Percentiles rank a stretch among this genome's conserved stretches.
Evolutionary conservation across 2,797 vertebrate genomes (phyloP).

Genomic region (Aviceda leuphotes): DNA sequence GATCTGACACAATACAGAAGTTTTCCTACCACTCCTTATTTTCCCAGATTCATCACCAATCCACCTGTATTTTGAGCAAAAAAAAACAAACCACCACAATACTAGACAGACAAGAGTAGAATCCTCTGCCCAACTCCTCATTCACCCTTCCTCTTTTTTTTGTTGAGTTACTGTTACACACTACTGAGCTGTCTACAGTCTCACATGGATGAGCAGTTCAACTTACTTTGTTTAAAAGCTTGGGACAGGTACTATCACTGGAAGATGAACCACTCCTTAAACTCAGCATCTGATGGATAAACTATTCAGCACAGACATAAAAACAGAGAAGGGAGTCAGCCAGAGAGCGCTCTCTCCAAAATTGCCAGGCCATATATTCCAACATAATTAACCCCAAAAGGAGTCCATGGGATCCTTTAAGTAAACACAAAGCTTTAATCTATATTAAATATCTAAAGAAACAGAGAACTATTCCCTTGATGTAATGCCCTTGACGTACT

Average conservation of each 20-base stretch:
- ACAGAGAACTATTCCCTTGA: constrained; percentile 25
- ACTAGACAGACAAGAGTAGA: neutral
- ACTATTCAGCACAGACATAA: neutral
- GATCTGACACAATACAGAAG: neutral
- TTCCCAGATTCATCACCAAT: neutral
- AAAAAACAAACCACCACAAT: neutral
- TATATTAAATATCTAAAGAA: constrained; percentile 37
- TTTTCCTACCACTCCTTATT: neutral
- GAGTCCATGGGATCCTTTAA: neutral
- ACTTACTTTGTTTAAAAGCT: neutral
- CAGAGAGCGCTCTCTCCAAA: neutral
- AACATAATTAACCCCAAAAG: neutral
- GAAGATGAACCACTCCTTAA: neutral
- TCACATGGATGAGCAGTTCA: neutral
- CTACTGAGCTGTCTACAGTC: neutral
- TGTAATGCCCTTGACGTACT: neutral
- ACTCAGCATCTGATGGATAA: neutral
- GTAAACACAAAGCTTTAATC: constrained; percentile 15
- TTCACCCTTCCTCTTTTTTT: neutral
- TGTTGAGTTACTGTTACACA: neutral
- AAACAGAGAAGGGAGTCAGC: neutral
- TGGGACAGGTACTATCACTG: neutral
- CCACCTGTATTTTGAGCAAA: neutral
- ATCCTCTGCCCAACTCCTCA: neutral
- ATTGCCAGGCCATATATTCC: neutral